Evolutionary conservation across 1,140 invertebrate genomes (phyloP).

Genomic region (Drosophila pruinosa): DNA sequence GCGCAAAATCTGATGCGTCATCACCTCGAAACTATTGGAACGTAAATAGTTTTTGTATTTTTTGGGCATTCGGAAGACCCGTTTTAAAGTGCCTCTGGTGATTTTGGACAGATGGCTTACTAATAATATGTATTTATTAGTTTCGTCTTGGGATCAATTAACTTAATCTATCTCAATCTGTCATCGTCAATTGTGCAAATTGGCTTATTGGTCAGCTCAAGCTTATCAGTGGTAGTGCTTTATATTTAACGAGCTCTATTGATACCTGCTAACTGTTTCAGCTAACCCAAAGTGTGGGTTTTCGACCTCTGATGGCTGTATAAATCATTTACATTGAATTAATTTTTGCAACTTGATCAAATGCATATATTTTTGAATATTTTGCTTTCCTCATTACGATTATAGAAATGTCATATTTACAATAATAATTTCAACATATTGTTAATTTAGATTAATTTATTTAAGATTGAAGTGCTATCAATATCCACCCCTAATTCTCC

Average conservation of each 20-base stretch:
- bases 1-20: constrained; percentile 13
- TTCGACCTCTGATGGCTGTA: neutral
- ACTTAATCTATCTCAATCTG: constrained; percentile 50
- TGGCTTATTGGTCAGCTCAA: constrained; percentile 15
- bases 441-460: too few species aligned
- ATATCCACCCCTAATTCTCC: too few species aligned
- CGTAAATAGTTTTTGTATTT: constrained; percentile 24
- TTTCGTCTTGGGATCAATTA: constrained; percentile 27
- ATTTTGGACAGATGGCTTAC: constrained; percentile 15
- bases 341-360: too few species aligned
- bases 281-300: neutral
- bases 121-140: constrained; percentile 44
- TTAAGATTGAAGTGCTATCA: too few species aligned
- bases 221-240: constrained; percentile 58
- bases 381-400: too few species aligned
- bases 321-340: too few species aligned
- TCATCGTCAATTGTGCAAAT: constrained; percentile 37
- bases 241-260: constrained; percentile 56
- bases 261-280: constrained; percentile 50
- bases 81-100: constrained; percentile 61
- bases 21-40: neutral
- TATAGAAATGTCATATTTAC: too few species aligned
- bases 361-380: too few species aligned
- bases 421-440: too few species aligned
- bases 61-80: constrained; percentile 37